Percentiles rank a stretch among this genome's conserved stretches.
Conservation (phyloP, 2,797 vertebrate genomes). For the Orientallactaga sibirica region DNA sequence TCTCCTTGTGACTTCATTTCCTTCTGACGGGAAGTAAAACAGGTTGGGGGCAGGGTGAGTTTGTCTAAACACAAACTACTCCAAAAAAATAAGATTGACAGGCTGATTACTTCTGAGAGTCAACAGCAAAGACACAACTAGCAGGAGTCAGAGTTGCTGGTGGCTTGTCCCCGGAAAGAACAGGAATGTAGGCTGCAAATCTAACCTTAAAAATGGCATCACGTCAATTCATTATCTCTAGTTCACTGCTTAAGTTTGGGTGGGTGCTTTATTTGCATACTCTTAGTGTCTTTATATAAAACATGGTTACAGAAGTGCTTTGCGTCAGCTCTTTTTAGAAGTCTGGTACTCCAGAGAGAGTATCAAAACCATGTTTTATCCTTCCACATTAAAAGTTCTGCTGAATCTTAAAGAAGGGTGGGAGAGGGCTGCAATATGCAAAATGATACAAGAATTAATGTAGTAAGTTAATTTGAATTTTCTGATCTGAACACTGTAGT, state of each 20-base stretch:
- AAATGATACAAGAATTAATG: slow-evolving; percentile 51
- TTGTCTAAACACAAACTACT: slow-evolving; percentile 23
- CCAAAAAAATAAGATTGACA: background rate
- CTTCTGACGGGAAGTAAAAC: slow-evolving; percentile 76
- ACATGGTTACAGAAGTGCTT: slow-evolving; percentile 69
- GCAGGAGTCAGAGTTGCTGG: background rate
- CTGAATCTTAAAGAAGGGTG: slow-evolving; percentile 59
- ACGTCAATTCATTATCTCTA: background rate
- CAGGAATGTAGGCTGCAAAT: background rate
- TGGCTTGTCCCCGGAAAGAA: background rate
- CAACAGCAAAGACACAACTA: background rate
- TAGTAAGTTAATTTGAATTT: background rate
- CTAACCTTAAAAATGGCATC: slow-evolving; percentile 10
- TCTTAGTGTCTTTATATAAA: slow-evolving; percentile 62
- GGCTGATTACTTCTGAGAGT: background rate
- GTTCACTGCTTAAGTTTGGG: slow-evolving; percentile 55
- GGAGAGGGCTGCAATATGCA: background rate
- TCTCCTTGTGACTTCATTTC: slow-evolving; percentile 82
- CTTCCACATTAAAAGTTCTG: slow-evolving; percentile 70
- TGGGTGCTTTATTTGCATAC: slow-evolving; percentile 69
- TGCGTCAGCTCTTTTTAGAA: slow-evolving; percentile 76
- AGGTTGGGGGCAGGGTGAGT: slow-evolving; percentile 57
- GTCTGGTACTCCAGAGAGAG: slow-evolving; percentile 54
- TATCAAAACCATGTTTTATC: slow-evolving; percentile 68
- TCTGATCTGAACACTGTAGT: background rate